These are phyloP conservation scores for Polietes domitor DNA, from an alignment of 2,888 invertebrate species.

Conservation along the genomic window DNA sequence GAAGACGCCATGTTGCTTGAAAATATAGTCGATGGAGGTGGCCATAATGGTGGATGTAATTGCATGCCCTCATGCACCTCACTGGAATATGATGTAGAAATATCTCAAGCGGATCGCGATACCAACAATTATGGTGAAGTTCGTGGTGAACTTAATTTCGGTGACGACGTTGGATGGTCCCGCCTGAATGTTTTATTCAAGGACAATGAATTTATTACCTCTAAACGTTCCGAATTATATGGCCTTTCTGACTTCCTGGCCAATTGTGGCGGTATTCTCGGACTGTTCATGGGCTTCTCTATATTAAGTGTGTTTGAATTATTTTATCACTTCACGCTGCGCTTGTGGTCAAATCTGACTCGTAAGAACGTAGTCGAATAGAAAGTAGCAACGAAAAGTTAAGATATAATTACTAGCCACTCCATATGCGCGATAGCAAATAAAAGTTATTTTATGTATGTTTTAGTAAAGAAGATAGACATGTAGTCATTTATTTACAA, in stretches of 20 bases:
- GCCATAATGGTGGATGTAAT: conserved; percentile 74
- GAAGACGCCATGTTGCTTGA: conserved; percentile 75
- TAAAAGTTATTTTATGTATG: no score
- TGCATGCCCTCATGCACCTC: conserved; percentile 79
- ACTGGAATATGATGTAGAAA: conserved; percentile 76
- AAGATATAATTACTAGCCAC: no score
- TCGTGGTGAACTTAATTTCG: conserved; percentile 66
- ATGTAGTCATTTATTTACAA: no score
- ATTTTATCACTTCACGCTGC: conserved; percentile 81
- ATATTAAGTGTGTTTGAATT: conserved; percentile 81
- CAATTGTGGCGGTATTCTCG: conserved; percentile 86
- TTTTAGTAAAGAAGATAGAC: no score
- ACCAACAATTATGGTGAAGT: conserved; percentile 70
- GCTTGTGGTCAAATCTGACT: conserved; percentile 72
- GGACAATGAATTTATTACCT: conserved; percentile 86
- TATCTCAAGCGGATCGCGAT: conserved; percentile 75
- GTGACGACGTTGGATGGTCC: conserved; percentile 81
- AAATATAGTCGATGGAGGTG: conserved; percentile 75
- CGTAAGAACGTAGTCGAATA: no score
- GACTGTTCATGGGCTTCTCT: conserved; percentile 80
- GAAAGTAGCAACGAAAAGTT: no score
- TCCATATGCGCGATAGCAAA: no score
- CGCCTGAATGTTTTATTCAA: conserved; percentile 83
- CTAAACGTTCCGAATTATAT: conserved; percentile 85
- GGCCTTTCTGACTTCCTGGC: conserved; percentile 86